Conservation (phyloP, 2,888 invertebrate species). For the Agriotes lineatus region DNA sequence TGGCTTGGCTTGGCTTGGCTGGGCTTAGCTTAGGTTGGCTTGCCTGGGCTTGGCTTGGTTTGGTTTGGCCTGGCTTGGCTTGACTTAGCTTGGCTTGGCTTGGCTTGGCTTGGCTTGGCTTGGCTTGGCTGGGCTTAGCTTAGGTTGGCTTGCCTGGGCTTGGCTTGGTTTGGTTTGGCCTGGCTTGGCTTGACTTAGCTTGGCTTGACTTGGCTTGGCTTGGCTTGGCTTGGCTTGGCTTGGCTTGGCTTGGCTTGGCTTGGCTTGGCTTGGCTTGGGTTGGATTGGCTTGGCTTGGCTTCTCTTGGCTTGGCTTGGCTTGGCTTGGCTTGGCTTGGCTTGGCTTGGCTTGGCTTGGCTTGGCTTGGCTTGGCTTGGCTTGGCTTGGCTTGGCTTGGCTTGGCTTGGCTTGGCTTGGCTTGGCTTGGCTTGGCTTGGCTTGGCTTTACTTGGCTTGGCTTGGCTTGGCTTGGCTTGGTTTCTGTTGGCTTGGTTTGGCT, state of each 20-base stretch:
- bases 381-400: slow-evolving; percentile 1
- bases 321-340: background rate
- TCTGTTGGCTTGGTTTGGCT: no score
- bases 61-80: background rate
- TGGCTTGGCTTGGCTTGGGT: background rate
- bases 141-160: background rate
- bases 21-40: background rate
- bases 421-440: background rate
- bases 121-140: background rate
- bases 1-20: slow-evolving; percentile 1
- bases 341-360: slow-evolving; percentile 1
- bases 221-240: background rate
- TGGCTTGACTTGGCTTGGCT: background rate
- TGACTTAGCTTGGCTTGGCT: background rate
- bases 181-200: background rate
- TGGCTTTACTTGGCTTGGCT: background rate
- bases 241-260: slow-evolving; percentile 1
- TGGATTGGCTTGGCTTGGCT: background rate
- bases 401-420: slow-evolving; percentile 1
- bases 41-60: background rate
- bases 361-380: background rate
- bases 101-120: slow-evolving; percentile 1
- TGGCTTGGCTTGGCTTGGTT: no score
- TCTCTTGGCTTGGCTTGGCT: background rate
- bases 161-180: background rate